Evolutionary conservation across 2,797 vertebrate genomes (phyloP).

Genomic region (Semaprochilodus insignis): DNA sequence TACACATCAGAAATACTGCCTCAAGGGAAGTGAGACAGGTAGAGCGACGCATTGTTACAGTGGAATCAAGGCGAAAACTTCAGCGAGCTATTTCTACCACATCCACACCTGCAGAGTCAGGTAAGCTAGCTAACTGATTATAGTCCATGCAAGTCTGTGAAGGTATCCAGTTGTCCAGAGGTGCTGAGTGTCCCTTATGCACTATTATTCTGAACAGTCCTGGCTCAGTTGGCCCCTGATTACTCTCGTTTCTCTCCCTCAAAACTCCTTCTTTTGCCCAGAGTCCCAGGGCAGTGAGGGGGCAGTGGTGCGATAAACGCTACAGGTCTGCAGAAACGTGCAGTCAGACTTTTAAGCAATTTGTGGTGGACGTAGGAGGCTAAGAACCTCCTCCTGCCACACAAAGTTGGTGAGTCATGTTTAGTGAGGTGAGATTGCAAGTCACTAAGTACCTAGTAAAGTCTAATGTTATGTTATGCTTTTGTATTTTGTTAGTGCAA

Average conservation of each 20-base stretch:
- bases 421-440: neutral
- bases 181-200: neutral
- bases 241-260: constrained; percentile 18
- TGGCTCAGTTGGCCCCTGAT: too few species aligned
- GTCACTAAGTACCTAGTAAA: neutral
- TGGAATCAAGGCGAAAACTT: neutral
- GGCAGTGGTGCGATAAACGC: constrained; percentile 7
- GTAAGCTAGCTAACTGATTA: neutral
- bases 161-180: neutral
- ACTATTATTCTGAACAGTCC: constrained; percentile 13
- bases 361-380: constrained; percentile 6
- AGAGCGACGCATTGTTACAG: constrained; percentile 47
- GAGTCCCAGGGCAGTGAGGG: constrained; percentile 28
- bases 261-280: neutral
- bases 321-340: constrained; percentile 12
- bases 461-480: neutral
- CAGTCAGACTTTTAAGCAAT: constrained; percentile 39
- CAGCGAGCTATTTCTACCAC: neutral
- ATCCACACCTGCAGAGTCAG: neutral
- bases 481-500: neutral
- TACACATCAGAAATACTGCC: constrained; percentile 56
- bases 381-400: constrained; percentile 26
- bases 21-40: constrained; percentile 52
- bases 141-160: constrained; percentile 1
- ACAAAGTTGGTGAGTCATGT: constrained; percentile 30